These are phyloP conservation scores for Epizoanthus scotinus DNA, from an alignment of 92 coral and sea anemone species.

Conservation along the genomic window DNA sequence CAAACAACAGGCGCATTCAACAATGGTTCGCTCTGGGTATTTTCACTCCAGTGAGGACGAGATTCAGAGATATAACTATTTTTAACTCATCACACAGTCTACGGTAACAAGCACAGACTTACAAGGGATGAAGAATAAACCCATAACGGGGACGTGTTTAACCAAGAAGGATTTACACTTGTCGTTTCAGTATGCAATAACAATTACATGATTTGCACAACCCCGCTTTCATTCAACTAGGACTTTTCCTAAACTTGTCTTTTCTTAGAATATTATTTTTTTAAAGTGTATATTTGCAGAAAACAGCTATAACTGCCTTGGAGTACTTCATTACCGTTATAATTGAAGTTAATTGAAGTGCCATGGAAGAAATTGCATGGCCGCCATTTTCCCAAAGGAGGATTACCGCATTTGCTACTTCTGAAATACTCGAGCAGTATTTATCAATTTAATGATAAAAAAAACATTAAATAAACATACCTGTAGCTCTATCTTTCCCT, in stretches of 20 bases:
- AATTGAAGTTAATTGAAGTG: not conserved
- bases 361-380: not conserved
- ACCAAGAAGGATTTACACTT: not conserved
- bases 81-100: not conserved
- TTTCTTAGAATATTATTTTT: no score
- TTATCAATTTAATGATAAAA: conserved; percentile 16
- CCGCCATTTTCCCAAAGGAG: conserved; percentile 8
- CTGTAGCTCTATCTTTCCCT: conserved; percentile 82
- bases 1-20: not conserved
- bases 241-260: no score
- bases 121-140: not conserved
- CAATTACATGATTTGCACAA: not conserved
- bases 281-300: not conserved
- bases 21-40: conserved; percentile 1
- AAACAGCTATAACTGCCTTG: not conserved
- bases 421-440: not conserved
- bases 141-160: not conserved
- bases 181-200: no score
- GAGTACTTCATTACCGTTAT: not conserved
- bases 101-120: not conserved
- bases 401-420: conserved; percentile 5
- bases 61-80: not conserved
- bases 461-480: conserved; percentile 61
- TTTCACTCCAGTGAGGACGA: conserved; percentile 13
- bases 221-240: not conserved